Evolutionary conservation across 1,140 invertebrate species (phyloP).

Genomic region (Pseudomyrmex gracilis): DNA sequence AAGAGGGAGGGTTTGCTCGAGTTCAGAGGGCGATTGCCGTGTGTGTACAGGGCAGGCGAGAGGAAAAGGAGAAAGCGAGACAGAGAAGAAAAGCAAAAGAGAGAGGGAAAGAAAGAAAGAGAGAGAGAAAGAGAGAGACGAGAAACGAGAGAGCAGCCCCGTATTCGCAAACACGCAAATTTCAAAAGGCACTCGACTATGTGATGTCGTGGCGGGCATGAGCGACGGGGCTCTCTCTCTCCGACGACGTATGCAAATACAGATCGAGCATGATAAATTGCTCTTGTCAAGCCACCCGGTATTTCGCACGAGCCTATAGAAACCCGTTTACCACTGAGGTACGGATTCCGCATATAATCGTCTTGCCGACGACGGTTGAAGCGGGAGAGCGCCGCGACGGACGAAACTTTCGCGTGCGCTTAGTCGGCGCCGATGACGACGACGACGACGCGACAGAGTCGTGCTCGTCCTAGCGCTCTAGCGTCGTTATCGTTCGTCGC

Average conservation of each 20-base stretch:
- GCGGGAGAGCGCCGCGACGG: constrained; percentile 54
- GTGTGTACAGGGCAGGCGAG: constrained; percentile 12
- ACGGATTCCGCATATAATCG: constrained; percentile 80
- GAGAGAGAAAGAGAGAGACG: constrained; percentile 56
- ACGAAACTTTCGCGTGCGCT: constrained; percentile 62
- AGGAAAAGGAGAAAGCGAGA: constrained; percentile 28
- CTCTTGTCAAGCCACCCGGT: constrained; percentile 85
- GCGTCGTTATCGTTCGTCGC: constrained; percentile 27
- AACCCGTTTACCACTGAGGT: constrained; percentile 77
- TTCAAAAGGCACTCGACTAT: constrained; percentile 85
- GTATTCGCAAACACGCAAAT: constrained; percentile 86
- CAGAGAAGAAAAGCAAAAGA: constrained; percentile 45
- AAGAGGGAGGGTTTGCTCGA: constrained; percentile 52
- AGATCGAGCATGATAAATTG: constrained; percentile 86
- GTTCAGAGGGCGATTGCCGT: constrained; percentile 22
- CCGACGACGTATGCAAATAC: constrained; percentile 86
- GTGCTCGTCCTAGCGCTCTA: neutral
- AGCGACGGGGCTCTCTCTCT: constrained; percentile 83
- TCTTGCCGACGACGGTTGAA: constrained; percentile 72
- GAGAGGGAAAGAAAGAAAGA: constrained; percentile 14
- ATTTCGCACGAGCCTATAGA: constrained; percentile 83
- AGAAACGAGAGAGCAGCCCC: constrained; percentile 54
- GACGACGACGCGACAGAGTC: constrained; percentile 5
- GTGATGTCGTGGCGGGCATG: constrained; percentile 82
- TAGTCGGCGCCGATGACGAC: neutral